These are phyloP conservation scores for Erythrocercus mccallii DNA, from an alignment of 2,113 vertebrate species.

Conservation along the genomic window DNA sequence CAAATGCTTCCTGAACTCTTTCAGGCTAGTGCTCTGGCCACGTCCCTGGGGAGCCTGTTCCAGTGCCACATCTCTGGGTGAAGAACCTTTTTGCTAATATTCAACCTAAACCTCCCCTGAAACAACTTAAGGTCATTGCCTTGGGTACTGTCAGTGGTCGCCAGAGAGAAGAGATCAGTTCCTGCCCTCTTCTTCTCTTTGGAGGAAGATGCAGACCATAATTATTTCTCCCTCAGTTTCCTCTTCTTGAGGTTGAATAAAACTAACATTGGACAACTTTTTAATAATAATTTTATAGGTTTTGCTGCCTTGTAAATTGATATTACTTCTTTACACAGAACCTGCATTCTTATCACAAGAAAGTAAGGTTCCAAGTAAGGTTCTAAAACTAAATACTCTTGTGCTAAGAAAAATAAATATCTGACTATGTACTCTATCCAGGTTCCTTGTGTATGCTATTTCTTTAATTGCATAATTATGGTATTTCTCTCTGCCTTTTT, in stretches of 20 bases:
- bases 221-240: background rate
- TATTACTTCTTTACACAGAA: background rate
- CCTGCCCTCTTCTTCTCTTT: background rate
- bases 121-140: background rate
- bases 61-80: fast-evolving
- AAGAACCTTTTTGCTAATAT: background rate
- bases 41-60: background rate
- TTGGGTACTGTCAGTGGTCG: background rate
- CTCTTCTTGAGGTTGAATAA: background rate
- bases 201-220: background rate
- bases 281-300: background rate
- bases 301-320: background rate
- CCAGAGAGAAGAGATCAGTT: background rate
- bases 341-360: background rate
- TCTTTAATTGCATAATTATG: background rate
- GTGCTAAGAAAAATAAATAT: background rate
- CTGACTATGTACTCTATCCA: background rate
- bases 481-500: background rate
- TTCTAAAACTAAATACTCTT: background rate
- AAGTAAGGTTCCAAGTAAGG: background rate
- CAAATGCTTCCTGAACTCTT: background rate
- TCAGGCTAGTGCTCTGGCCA: background rate
- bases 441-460: background rate
- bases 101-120: background rate
- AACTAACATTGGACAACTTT: background rate